Evolutionary conservation across 2,888 invertebrate species (phyloP), one percentile per base, ranked within the genome.

Genomic region (Taenaris catops): DNA sequence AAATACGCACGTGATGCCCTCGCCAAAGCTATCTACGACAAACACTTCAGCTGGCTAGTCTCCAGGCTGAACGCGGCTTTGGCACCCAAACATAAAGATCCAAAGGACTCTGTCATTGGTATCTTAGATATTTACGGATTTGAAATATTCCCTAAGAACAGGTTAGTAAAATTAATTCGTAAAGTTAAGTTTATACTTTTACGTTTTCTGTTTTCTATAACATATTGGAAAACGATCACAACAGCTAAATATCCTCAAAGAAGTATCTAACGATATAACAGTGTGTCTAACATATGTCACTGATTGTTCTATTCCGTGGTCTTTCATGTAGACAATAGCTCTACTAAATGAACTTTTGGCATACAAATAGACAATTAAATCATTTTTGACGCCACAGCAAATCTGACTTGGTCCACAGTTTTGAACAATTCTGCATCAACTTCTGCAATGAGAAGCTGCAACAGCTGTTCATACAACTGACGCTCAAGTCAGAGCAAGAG

Each of bases 371-470:
- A n/a, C n/a, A n/a, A n/a, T n/a, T n/a, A n/a, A n/a, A n/a, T n/a
- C n/a, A n/a, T n/a, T n/a, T n/a, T n/a, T n/a, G n/a, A n/a, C n/a
- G n/a, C n/a, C n/a, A n/a, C n/a, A n/a, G n/a, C n/a, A n/a, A 17
- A 17, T 17, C 0, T 1, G 4, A 16, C n/a, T 2, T 2, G 2
- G 1, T 14, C 12, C 18, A 1, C 8, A 94, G 94, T 60, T 94
- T 94, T 69, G 94, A 94, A 70, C 97, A 97, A 75, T 94, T 97
- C 69, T 97, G 97, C 83, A 97, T 97, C 45, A 97, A 97, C 81
- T 97, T 94, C 84, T 97, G 97, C 72, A 97, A 97, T 68, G 97
- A 97, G 80, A 97, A 97, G 72, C 88, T 97, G 41, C 97, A 97
- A 68, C 97, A 97, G 74, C 81, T 97, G 41, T 97, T 97, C 75